phyloP scores from a whole-genome alignment of 2,888 invertebrate genomes.

The Drosophila atroscutellata region DNA sequence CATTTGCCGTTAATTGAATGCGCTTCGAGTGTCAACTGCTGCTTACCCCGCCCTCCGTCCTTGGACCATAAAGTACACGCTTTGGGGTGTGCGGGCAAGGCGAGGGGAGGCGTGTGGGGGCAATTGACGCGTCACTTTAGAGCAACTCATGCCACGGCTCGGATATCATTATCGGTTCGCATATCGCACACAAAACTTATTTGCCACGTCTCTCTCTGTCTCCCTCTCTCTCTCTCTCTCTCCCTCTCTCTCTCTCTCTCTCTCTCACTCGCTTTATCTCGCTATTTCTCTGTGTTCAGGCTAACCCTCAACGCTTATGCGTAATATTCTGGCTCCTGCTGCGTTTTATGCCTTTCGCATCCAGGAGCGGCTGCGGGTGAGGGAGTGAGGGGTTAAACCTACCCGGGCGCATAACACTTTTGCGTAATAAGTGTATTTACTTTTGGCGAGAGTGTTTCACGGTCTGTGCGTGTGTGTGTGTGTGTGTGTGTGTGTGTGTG shows the following conservation, averaged over 20 bases:
- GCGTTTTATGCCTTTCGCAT: conserved; percentile 64
- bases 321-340: conserved; percentile 74
- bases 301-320: conserved; percentile 43
- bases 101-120: neutral
- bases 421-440: conserved; percentile 82
- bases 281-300: neutral
- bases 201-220: conserved; percentile 14
- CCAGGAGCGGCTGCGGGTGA: conserved; percentile 2
- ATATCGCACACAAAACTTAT: conserved; percentile 35
- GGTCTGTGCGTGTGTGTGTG: conserved; percentile 32
- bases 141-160: conserved; percentile 20
- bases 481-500: conserved; percentile 26
- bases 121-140: conserved; percentile 57
- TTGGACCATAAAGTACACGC: neutral
- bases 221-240: neutral
- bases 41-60: neutral
- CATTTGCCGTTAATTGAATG: conserved; percentile 54
- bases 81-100: no score
- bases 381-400: conserved; percentile 9
- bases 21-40: conserved; percentile 22
- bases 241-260: no score
- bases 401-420: conserved; percentile 71
- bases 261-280: neutral
- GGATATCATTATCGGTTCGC: conserved; percentile 47
- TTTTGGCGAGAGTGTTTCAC: conserved; percentile 45